A percentile compares a stretch with the other conserved stretches of the same genome.
Conservation (phyloP, 2,888 invertebrate species). For the Drosophila neutralis region DNA sequence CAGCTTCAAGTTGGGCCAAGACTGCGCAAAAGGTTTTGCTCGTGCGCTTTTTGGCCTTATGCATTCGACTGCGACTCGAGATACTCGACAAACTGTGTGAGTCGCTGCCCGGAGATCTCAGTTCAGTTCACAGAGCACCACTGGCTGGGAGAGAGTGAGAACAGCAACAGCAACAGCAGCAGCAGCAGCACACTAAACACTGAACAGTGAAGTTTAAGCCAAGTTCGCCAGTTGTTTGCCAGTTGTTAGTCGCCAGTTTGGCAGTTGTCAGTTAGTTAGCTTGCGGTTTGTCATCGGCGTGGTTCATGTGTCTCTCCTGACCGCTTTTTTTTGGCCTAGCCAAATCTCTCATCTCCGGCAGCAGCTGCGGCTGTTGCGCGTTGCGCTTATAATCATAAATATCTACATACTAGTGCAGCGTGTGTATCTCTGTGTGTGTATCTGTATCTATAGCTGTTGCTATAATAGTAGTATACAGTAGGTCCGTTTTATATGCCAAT, state of each 20-base stretch:
- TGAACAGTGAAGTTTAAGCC: slow-evolving; percentile 47
- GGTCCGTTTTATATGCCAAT: slow-evolving; percentile 64
- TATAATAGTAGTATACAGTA: slow-evolving; percentile 48
- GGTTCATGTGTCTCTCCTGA: slow-evolving; percentile 64
- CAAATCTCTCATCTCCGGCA: slow-evolving; percentile 51
- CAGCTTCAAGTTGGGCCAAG: slow-evolving; percentile 50
- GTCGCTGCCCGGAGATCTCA: slow-evolving; percentile 24
- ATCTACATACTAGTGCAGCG: slow-evolving; percentile 59
- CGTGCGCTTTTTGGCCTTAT: slow-evolving; percentile 75
- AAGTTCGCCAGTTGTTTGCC: slow-evolving; percentile 48
- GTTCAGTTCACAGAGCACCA: slow-evolving; percentile 33
- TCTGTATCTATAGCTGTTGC: slow-evolving; percentile 21
- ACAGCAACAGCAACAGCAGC: slow-evolving; percentile 9
- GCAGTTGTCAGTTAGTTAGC: slow-evolving; percentile 64
- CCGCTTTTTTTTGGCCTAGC: slow-evolving; percentile 18
- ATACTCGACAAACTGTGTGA: slow-evolving; percentile 4
- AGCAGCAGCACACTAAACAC: slow-evolving; percentile 12
- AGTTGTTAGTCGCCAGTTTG: slow-evolving; percentile 39
- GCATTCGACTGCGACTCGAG: slow-evolving; percentile 54
- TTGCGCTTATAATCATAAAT: slow-evolving; percentile 75
- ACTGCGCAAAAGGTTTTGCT: slow-evolving; percentile 76
- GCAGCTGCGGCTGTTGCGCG: slow-evolving; percentile 45
- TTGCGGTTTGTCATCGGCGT: slow-evolving; percentile 76
- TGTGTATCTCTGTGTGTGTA: slow-evolving; percentile 25
- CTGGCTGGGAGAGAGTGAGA: slow-evolving; percentile 10